Evolutionary conservation across 1,140 invertebrate species (phyloP), one percentile per base, ranked within the genome.

Genomic region (Homarus americanus): DNA sequence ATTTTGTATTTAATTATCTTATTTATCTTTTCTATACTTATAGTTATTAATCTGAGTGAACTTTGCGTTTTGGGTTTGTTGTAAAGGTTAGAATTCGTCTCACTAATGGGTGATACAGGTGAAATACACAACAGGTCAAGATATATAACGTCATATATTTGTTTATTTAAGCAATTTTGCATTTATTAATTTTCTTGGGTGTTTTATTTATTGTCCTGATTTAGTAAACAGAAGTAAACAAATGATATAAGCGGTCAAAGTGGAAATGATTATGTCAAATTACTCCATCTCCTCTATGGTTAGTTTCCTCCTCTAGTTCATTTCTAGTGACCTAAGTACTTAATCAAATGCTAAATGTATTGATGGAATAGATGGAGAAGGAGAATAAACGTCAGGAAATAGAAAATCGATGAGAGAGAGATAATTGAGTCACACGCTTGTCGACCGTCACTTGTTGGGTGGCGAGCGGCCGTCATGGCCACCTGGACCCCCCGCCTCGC

Each of bases 391-490:
- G 63, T 7, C 63, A 9, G 63, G 63, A 69, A 69, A 32, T 32
- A 28, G n/a, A 69, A 32, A 4, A 69, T 69, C 63, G 63, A 32
- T n/a, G 63, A 69, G n/a, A 69, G 44, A 58, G 17, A 79, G 38
- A 82, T 89, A 89, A 89, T 89, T 82, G 87, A 89, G 78, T 89
- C 87, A 73, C 87, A 89, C 87, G 87, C 79, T 82, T 89, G 87
- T 89, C 87, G 87, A 73, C 41, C 78, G 87, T 89, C 79, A 89
- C 53, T 53, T 89, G 87, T 41, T 85, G 49, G 72, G 38, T 72
- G 84, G n/a, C n/a, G n/a, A n/a, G 44, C 69, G 72, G 87, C 87
- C 79, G 53, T 89, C 87, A 72, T 24, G 3, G 79, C 78, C 87
- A 89, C 38, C 87, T 82, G 87, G 78, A 82, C 76, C 40, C 34